phyloP scores from a whole-genome alignment of 2,113 vertebrate genomes.

The Pollimyrus isidori region DNA sequence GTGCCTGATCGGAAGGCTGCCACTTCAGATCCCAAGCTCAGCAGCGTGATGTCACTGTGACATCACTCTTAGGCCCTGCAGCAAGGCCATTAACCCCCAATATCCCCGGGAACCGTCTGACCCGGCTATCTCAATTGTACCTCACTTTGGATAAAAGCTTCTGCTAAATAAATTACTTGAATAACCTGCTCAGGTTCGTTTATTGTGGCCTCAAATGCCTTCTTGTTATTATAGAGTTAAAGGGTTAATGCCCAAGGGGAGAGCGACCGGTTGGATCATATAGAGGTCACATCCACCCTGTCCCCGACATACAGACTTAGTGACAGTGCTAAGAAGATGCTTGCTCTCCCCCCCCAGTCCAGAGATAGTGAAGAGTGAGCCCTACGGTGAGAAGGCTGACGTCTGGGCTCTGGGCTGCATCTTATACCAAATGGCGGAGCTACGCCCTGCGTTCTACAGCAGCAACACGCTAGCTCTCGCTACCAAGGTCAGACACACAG shows the following conservation, averaged over 20 bases:
- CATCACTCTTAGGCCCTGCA: neutral
- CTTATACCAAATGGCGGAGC: slow-evolving; percentile 82
- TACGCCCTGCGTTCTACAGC: slow-evolving; percentile 77
- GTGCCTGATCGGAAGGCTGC: neutral
- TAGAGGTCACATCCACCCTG: neutral
- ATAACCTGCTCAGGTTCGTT: neutral
- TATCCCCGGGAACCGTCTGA: neutral
- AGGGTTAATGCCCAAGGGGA: neutral
- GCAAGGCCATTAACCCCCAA: neutral
- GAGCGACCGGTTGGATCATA: neutral
- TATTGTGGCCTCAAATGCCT: neutral
- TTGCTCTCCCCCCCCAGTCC: slow-evolving; percentile 51
- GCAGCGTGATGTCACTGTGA: neutral
- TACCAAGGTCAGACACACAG: slow-evolving; percentile 56
- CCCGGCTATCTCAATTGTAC: neutral
- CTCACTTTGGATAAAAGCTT: neutral
- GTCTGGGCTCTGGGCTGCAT: slow-evolving; percentile 83
- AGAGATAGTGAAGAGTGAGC: slow-evolving; percentile 80
- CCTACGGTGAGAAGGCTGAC: slow-evolving; percentile 80
- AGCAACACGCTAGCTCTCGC: slow-evolving; percentile 81
- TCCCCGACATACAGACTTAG: neutral
- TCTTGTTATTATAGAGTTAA: neutral
- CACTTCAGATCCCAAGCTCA: neutral
- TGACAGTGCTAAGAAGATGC: neutral
- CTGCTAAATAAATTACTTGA: neutral